phyloP scores from a whole-genome alignment of 2,888 invertebrate species.

The Epinotia nisella region DNA sequence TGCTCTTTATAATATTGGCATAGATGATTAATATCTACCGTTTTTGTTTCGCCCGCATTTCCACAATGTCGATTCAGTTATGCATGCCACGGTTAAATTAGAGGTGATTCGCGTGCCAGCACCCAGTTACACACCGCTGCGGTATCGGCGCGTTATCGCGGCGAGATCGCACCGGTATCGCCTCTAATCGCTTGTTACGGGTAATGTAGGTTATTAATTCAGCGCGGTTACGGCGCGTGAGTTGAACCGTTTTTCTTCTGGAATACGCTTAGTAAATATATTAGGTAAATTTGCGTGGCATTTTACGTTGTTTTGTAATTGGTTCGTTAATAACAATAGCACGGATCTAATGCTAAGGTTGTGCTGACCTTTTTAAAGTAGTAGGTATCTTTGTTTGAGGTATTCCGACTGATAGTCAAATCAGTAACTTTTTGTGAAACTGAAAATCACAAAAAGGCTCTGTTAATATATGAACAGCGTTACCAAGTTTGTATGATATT shows the following conservation, averaged over 20 bases:
- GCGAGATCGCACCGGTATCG: constrained; percentile 29
- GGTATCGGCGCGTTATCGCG: constrained; percentile 34
- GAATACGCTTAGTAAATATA: neutral
- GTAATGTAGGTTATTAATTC: constrained; percentile 36
- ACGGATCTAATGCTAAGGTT: no score
- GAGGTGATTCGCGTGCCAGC: constrained; percentile 25
- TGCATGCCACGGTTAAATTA: constrained; percentile 24
- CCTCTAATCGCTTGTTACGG: constrained; percentile 29
- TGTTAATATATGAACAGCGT: no score
- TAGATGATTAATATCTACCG: neutral
- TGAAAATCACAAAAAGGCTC: no score
- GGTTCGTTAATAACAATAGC: neutral
- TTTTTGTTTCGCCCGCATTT: constrained; percentile 2
- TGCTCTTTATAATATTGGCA: no score
- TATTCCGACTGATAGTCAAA: no score
- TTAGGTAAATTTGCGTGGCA: neutral
- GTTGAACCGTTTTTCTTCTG: neutral
- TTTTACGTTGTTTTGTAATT: constrained; percentile 9
- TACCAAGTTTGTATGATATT: no score
- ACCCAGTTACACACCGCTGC: constrained; percentile 18
- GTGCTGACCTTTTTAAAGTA: no score
- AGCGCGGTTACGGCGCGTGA: constrained; percentile 10
- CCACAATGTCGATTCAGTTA: neutral
- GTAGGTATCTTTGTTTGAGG: no score
- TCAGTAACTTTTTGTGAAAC: no score